Conservation (phyloP, 2,888 invertebrate species). For the Drosophila leonis region DNA sequence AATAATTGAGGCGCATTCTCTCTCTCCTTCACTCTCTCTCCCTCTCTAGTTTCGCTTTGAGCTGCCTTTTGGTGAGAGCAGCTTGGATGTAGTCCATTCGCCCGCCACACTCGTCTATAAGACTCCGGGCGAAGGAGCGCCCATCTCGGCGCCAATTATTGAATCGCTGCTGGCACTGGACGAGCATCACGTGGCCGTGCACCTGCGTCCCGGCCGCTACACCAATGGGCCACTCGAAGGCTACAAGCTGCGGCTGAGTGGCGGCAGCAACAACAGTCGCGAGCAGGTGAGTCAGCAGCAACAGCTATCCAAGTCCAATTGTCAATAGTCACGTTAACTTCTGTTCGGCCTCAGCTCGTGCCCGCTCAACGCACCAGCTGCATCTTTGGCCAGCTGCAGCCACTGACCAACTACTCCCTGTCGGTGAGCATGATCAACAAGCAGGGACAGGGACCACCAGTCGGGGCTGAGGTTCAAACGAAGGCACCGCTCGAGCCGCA, state of each 20-base stretch:
- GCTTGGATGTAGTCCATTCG: slow-evolving; percentile 90
- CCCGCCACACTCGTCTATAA: slow-evolving; percentile 91
- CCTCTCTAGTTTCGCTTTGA: slow-evolving; percentile 93
- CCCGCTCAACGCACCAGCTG: slow-evolving; percentile 46
- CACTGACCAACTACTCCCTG: slow-evolving; percentile 91
- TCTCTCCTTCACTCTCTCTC: slow-evolving; percentile 36
- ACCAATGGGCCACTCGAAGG: slow-evolving; percentile 95
- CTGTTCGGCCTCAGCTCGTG: slow-evolving; percentile 36
- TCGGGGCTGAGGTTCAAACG: slow-evolving; percentile 84
- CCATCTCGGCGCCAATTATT: slow-evolving; percentile 91
- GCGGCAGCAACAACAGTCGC: slow-evolving; percentile 86
- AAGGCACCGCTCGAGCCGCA: slow-evolving; percentile 15
- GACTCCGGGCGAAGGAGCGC: slow-evolving; percentile 90
- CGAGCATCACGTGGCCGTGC: slow-evolving; percentile 92
- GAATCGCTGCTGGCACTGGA: slow-evolving; percentile 92
- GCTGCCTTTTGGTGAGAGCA: slow-evolving; percentile 90
- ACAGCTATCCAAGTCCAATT: not conserved
- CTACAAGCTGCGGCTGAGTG: slow-evolving; percentile 88
- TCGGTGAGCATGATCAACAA: slow-evolving; percentile 92
- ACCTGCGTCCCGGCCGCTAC: slow-evolving; percentile 95
- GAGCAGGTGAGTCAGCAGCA: slow-evolving; percentile 87
- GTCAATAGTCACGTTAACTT: not conserved
- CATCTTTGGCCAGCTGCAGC: slow-evolving; percentile 87
- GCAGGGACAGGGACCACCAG: slow-evolving; percentile 92
- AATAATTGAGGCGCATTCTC: not conserved